Conservation (phyloP, 2,113 vertebrate species). For the Halcyon senegalensis region DNA sequence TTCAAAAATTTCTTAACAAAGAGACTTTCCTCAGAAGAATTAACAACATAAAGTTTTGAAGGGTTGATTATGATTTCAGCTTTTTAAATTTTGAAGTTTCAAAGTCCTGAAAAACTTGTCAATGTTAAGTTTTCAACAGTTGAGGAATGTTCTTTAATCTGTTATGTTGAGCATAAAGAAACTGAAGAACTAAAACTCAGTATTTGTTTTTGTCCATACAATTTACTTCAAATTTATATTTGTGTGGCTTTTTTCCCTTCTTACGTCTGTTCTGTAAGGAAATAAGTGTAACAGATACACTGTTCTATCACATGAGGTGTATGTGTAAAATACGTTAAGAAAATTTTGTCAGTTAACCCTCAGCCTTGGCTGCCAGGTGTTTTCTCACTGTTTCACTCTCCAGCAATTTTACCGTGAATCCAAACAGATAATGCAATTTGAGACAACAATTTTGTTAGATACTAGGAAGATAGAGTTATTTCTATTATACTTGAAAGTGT, state of each 20-base stretch:
- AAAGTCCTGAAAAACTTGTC: neutral
- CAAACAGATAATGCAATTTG: constrained; percentile 12
- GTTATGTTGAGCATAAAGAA: neutral
- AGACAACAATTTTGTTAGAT: neutral
- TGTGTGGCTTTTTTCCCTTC: neutral
- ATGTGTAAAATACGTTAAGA: neutral
- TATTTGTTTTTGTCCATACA: neutral
- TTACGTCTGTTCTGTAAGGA: neutral
- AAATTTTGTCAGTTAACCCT: constrained; percentile 2
- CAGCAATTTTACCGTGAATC: constrained; percentile 9
- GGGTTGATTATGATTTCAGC: neutral
- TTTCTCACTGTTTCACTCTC: neutral
- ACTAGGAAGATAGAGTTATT: neutral
- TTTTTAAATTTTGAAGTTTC: neutral
- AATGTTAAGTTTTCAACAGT: neutral
- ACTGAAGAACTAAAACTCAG: neutral
- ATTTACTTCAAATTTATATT: neutral
- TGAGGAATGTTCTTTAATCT: neutral
- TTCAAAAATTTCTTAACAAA: neutral
- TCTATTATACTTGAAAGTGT: constrained; percentile 24
- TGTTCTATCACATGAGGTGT: neutral
- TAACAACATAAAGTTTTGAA: neutral
- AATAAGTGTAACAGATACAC: neutral
- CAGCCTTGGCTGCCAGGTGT: neutral
- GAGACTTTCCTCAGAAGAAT: neutral